Evolutionary conservation across 2,888 invertebrate genomes (phyloP), one percentile per base, ranked within the genome.

Genomic region (Cerastis rubricosa): DNA sequence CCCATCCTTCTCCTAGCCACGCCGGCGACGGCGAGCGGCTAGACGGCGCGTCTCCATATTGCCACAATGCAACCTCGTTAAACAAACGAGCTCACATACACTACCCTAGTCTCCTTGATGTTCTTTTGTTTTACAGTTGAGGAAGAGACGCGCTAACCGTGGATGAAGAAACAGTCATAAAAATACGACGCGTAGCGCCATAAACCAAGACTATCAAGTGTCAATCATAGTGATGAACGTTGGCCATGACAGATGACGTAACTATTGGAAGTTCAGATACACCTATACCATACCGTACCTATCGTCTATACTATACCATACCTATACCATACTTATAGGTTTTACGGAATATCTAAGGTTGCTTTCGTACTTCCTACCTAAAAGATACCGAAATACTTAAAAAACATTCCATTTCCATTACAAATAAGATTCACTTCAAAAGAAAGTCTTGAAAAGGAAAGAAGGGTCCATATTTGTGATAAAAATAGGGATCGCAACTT

Each of bases 31-130:
- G 80, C 70, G 90, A 91, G 91, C 90, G 94, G 92, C 94, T 91
- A 95, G 96, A 95, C 95, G 90, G 92, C 91, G 89, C 90, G 95
- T 93, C 94, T 91, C 94, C 94, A 81, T 87, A 91, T 90, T 90
- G 87, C 88, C 86, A 88, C 87, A 89, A 91, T 89, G 90, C 87
- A 89, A 90, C 90, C 92, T 93, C 91, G 92, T 92, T 92, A 91
- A 87, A 86, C 88, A 92, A 92, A 92, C 90, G 90, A 92, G 89
- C 88, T 84, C 76, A 83, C 77, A 88, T 84, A 84, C 85, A 81
- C 80, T 82, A 74, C 78, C 81, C 75, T 66, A 83, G 73, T 85
- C 79, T 83, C 80, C 85, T 85, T 82, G 84, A 87, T 88, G 85
- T 86, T 80, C 88, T 88, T 89, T 90, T 89, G 89, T 89, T 87